Conservation (phyloP, 23 tunicate species). For the Diplosoma virens region DNA sequence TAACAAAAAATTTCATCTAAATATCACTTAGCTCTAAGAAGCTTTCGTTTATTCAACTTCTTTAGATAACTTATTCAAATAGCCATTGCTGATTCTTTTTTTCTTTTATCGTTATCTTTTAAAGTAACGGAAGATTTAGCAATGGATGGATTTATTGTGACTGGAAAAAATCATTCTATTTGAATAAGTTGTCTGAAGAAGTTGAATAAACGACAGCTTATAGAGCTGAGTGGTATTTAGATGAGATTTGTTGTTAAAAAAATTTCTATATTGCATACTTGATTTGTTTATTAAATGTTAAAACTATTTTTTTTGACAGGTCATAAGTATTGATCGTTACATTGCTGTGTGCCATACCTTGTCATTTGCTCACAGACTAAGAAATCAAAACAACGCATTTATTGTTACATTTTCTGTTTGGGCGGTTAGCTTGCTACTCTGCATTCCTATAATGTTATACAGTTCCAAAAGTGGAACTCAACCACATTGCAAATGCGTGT, state of each 20-base stretch:
- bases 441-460: constrained; percentile 73
- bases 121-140: constrained; percentile 42
- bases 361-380: constrained; percentile 41
- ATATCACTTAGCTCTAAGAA: too few relatives aligned
- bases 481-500: constrained; percentile 76
- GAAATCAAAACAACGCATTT: constrained; percentile 30
- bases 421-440: constrained; percentile 34
- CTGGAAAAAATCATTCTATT: too few relatives aligned
- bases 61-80: too few relatives aligned
- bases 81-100: constrained; percentile 62
- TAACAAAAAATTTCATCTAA: too few relatives aligned
- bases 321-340: constrained; percentile 80
- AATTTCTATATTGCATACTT: too few relatives aligned
- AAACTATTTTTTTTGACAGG: constrained; percentile 25
- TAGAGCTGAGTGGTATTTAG: too few relatives aligned
- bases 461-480: constrained; percentile 36
- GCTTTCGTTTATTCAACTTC: too few relatives aligned
- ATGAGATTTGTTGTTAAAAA: too few relatives aligned
- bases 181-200: too few relatives aligned
- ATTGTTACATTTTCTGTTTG: constrained; percentile 42
- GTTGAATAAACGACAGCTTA: too few relatives aligned
- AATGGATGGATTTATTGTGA: constrained; percentile 26
- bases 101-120: constrained; percentile 51
- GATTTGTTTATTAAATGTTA: neutral
- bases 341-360: constrained; percentile 83